Base-by-base conservation (phyloP, 2,797 vertebrate genomes). In the Antrozous pallidus region DNA sequence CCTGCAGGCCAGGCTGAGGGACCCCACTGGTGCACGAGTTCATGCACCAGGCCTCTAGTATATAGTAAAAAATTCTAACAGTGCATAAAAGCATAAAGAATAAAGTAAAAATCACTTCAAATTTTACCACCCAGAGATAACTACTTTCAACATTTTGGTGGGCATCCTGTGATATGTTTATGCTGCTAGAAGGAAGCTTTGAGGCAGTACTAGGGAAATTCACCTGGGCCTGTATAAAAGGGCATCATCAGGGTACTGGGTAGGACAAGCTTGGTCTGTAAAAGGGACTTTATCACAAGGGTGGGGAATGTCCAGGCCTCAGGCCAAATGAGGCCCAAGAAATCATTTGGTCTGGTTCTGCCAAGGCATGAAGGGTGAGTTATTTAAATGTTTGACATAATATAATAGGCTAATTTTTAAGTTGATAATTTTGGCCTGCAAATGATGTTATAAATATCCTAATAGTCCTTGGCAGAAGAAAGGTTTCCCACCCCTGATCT, bases 31-130 rank as follows among this genome's bases (percentile, higher is more conserved):
- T 14, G 56, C 26, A 61, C 1, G 28, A 61, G 28, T 61, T 61
- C 28, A 13, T 31, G 26, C 28, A 31, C 58, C 0, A 2, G 58
- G 58, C 58, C 58, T 61, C 28, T 61, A 61, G 13, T 14, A 61
- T 77, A 58, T 94, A 70, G 22, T 84, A 85, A 80, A 54, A 95
- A 77, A 83, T 78, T 73, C 40, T 90, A 69, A 84, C 2, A 47
- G 1, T 65, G 26, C 42, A 81, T 28, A 71, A 33, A 91, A 93
- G 10, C 33, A 65, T 77, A 71, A 78, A 77, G n/a, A 95, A 36
- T 78, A 81, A 94, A 85, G 47, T 71, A 79, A 88, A 88, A 89
- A 71, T 91, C 75, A 86, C 26, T 31, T 94, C 26, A 94, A 3
- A 56, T 87, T 93, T 96, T 95, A 70, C 49, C 45, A 81, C 49